phyloP scores from a whole-genome alignment of 2,113 vertebrate genomes.

The Casuarius casuarius region DNA sequence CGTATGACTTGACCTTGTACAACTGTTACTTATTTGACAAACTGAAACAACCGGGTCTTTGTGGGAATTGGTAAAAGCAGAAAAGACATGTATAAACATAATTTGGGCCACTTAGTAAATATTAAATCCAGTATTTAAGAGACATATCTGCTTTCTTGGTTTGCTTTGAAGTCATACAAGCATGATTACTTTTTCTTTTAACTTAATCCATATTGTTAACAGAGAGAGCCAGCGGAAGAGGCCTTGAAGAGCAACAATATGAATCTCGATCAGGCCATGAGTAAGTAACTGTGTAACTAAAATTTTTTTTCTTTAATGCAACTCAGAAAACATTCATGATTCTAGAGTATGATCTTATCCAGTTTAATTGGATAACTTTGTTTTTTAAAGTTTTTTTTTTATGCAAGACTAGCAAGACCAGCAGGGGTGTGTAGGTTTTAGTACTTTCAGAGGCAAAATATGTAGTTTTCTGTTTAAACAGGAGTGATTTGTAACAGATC shows the following conservation, averaged over 20 bases:
- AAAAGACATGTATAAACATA: not conserved
- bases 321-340: not conserved
- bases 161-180: not conserved
- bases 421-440: not conserved
- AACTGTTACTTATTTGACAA: not conserved
- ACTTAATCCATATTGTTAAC: constrained; percentile 22
- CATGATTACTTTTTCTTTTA: not conserved
- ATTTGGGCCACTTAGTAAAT: not conserved
- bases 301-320: not conserved
- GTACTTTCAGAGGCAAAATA: not conserved
- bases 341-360: not conserved
- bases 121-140: not conserved
- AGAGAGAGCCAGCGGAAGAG: constrained; percentile 99
- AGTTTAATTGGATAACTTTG: not conserved
- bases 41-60: not conserved
- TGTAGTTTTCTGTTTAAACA: not conserved
- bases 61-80: not conserved
- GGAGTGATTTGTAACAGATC: not conserved
- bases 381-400: not conserved
- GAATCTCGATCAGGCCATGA: constrained; percentile 99
- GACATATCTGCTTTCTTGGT: not conserved
- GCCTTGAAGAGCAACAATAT: constrained; percentile 98
- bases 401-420: not conserved
- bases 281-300: constrained; percentile 81
- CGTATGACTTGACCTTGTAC: not conserved